Percentiles rank a stretch among this genome's conserved stretches.
Conservation (phyloP, 2,797 vertebrate species). For the Macropodus opercularis region DNA sequence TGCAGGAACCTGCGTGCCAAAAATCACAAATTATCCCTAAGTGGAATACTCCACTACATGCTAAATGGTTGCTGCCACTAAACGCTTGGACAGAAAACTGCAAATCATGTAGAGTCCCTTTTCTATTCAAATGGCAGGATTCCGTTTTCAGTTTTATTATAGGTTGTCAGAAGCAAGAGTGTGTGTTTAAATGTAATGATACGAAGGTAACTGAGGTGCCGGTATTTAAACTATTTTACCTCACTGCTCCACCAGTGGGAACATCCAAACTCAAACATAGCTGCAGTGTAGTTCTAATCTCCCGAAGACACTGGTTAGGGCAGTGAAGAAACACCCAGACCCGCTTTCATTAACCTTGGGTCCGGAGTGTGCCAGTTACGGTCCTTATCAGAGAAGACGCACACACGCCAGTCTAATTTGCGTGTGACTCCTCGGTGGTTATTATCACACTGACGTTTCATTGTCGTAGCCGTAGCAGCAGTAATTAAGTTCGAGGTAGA, state of each 20-base stretch:
- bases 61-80: slow-evolving; percentile 47
- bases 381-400: slow-evolving; percentile 28
- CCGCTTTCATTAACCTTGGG: too few relatives aligned
- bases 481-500: slow-evolving; percentile 66
- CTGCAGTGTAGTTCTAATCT: too few relatives aligned
- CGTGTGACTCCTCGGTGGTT: slow-evolving; percentile 52
- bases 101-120: slow-evolving; percentile 24
- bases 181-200: background rate
- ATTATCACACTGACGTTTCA: slow-evolving; percentile 57
- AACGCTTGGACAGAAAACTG: slow-evolving; percentile 44
- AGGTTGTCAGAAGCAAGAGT: too few relatives aligned
- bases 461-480: slow-evolving; percentile 51
- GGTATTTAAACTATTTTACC: too few relatives aligned
- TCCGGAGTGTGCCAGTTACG: too few relatives aligned
- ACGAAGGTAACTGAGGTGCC: too few relatives aligned
- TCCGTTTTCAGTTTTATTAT: too few relatives aligned
- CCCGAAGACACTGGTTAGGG: too few relatives aligned
- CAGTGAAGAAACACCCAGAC: too few relatives aligned
- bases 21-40: slow-evolving; percentile 45
- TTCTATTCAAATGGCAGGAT: slow-evolving; percentile 28
- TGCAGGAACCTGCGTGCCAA: slow-evolving; percentile 24
- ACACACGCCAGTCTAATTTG: slow-evolving; percentile 39
- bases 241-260: background rate
- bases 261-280: background rate
- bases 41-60: slow-evolving; percentile 34